phyloP scores from a whole-genome alignment of 2,797 vertebrate species.

The Pseudochaenichthys georgianus region DNA sequence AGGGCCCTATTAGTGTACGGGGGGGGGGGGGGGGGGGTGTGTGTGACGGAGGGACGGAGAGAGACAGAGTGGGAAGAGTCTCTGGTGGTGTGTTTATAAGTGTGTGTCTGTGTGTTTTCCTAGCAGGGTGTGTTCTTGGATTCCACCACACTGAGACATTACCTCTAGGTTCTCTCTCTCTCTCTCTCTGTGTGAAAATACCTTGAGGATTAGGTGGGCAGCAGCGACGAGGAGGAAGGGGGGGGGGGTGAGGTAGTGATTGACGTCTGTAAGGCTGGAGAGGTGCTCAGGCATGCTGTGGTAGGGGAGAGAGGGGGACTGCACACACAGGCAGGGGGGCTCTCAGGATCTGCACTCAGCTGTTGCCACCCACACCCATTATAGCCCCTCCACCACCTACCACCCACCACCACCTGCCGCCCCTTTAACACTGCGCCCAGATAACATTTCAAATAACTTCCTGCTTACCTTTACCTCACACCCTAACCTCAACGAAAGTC shows the following conservation, averaged over 20 bases:
- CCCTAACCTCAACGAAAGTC: constrained; percentile 41
- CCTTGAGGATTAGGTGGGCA: constrained; percentile 86
- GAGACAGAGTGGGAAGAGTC: constrained; percentile 45
- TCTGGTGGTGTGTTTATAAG: constrained; percentile 70
- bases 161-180: constrained; percentile 79
- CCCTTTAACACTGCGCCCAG: constrained; percentile 63
- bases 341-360: constrained; percentile 72
- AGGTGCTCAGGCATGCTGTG: constrained; percentile 85
- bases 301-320: constrained; percentile 56
- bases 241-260: constrained; percentile 72
- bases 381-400: constrained; percentile 67
- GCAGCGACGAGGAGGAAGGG: constrained; percentile 43
- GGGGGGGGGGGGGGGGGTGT: too few relatives aligned
- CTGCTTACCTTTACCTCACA: constrained; percentile 73
- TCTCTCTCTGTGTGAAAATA: constrained; percentile 80
- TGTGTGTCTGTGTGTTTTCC: constrained; percentile 80
- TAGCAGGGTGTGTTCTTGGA: constrained; percentile 86
- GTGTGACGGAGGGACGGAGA: neutral
- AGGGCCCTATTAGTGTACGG: constrained; percentile 16
- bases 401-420: constrained; percentile 66
- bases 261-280: constrained; percentile 85
- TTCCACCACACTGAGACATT: constrained; percentile 84
- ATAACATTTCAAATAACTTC: constrained; percentile 81
- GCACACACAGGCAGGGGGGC: constrained; percentile 57
- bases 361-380: constrained; percentile 84